Conservation (phyloP, 2,113 vertebrate species). For the Cepphus grylle region DNA sequence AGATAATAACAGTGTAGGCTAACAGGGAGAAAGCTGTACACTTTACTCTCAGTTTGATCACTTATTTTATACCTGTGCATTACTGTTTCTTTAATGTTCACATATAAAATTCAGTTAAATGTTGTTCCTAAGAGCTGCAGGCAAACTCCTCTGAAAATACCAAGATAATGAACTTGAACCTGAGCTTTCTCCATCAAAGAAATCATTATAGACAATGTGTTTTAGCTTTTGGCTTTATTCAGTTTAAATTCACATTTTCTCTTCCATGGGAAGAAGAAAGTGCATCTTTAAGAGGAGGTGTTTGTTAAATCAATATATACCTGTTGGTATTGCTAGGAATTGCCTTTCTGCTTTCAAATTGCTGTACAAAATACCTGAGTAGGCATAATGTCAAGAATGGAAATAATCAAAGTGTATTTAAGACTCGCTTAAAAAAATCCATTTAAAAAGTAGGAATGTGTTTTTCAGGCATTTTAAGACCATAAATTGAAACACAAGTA, state of each 20-base stretch:
- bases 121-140: conserved; percentile 58
- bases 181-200: conserved; percentile 67
- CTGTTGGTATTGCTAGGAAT: conserved; percentile 63
- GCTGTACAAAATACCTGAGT: conserved; percentile 59
- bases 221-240: conserved; percentile 68
- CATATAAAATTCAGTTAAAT: conserved; percentile 72
- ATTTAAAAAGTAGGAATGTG: conserved; percentile 61
- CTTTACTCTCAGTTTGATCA: conserved; percentile 56
- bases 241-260: conserved; percentile 71
- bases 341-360: conserved; percentile 71
- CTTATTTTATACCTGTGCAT: conserved; percentile 65
- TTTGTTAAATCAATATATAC: conserved; percentile 68
- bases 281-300: conserved; percentile 63
- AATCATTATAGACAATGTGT: conserved; percentile 69
- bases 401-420: conserved; percentile 75
- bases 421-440: conserved; percentile 65
- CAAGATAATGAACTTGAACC: conserved; percentile 76
- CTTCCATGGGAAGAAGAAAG: conserved; percentile 57
- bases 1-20: conserved; percentile 59
- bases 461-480: conserved; percentile 66
- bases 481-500: conserved; percentile 70
- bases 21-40: conserved; percentile 50
- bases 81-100: conserved; percentile 66
- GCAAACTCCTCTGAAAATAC: conserved; percentile 70
- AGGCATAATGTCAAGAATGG: conserved; percentile 65